Evolutionary conservation across 2,888 invertebrate species (phyloP), one percentile per base, ranked within the genome.

Genomic region (Chalcis sispes): DNA sequence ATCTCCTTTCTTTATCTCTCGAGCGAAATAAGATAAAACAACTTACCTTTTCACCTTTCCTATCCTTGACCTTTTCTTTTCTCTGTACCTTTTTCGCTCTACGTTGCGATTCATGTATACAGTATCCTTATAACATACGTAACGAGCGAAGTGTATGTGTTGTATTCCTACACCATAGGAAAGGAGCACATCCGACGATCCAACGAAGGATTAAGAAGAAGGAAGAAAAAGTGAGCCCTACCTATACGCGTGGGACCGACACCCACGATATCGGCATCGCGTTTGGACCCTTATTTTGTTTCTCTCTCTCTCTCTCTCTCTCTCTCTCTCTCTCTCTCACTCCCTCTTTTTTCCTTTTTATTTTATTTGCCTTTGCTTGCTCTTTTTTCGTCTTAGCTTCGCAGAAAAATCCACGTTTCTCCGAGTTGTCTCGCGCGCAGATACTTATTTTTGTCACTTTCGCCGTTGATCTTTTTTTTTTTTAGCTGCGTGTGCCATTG

Each of bases 191-290:
- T 77, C 77, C 50, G 50, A 50, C 50, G 64, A 70, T 72, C 18
- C 48, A 56, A 42, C 54, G 18, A 65, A 32, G 72, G 73, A 70
- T 76, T 27, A 73, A 64, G 32, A 36, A 65, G 56, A 54, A 74
- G 25, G n/a, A 20, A n/a, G 54, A n/a, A 50, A 74, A 69, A 54
- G 75, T 81, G 83, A 59, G 86, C 86, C 85, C 85, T 85, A 85
- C 87, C 87, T 88, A 88, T 86, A 84, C 87, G 88, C 88, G 88
- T 88, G 88, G 88, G 88, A 88, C 85, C 87, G 82, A 88, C 88
- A 87, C 88, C 88, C 88, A 88, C 88, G 86, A 82, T 80, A 77
- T 79, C 79, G 65, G 71, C 66, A 58, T 59, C 25, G 54, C 20
- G 40, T 23, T 40, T 29, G 36, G 54, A 27, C 58, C 58, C 50